Evolutionary conservation across 2,113 vertebrate genomes (phyloP).

Genomic region (Oncorhynchus keta): DNA sequence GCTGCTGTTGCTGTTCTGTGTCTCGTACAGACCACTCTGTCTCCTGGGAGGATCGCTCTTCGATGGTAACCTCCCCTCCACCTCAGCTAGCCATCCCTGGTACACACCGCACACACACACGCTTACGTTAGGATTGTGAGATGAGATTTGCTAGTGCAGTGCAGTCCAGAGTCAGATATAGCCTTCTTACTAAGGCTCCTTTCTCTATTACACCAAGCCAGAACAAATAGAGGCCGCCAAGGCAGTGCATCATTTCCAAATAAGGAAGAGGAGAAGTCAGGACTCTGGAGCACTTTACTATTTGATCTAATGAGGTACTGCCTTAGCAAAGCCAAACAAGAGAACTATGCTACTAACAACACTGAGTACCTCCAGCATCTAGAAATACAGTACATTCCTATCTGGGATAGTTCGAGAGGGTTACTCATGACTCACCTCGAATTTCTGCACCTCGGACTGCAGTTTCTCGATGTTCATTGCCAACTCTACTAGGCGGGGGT

Average conservation of each 20-base stretch:
- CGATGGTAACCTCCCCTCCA: conserved; percentile 84
- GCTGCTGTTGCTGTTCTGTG: conserved; percentile 71
- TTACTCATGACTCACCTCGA: conserved; percentile 79
- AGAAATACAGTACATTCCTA: too few species aligned
- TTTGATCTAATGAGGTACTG: too few species aligned
- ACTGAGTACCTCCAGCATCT: neutral
- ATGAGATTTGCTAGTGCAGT: conserved; percentile 15
- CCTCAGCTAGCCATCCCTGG: conserved; percentile 94
- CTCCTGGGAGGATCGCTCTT: conserved; percentile 78
- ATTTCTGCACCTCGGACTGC: conserved; percentile 87
- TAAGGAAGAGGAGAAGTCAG: conserved; percentile 43
- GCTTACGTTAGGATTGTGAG: neutral
- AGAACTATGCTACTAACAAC: neutral
- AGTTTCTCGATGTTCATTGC: conserved; percentile 87
- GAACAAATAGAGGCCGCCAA: conserved; percentile 24
- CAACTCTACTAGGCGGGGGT: conserved; percentile 86
- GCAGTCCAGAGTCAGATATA: neutral
- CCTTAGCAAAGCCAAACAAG: neutral
- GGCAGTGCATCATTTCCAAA: conserved; percentile 45
- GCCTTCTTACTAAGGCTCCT: neutral
- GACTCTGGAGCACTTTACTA: neutral
- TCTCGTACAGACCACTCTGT: conserved; percentile 85
- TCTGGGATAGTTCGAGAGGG: neutral
- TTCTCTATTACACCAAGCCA: neutral
- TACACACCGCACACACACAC: conserved; percentile 26